Conservation (phyloP, 2,113 vertebrate species). For the Callopanchax toddi region DNA sequence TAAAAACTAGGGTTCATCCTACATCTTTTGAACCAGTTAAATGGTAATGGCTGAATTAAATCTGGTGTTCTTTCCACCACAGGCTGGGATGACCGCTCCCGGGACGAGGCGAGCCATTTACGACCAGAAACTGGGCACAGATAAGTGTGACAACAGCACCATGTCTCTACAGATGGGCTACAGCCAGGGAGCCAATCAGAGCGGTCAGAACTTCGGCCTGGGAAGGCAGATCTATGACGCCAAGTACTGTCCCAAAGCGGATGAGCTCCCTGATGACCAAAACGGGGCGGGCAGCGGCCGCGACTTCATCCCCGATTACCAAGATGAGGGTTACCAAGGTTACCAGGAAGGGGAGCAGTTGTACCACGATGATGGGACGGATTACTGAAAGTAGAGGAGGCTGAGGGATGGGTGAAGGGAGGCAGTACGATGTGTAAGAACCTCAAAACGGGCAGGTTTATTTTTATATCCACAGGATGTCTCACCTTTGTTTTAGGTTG, state of each 20-base stretch:
- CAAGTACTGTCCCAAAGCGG: constrained; percentile 89
- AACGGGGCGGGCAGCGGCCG: constrained; percentile 47
- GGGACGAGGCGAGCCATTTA: constrained; percentile 95
- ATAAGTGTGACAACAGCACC: constrained; percentile 93
- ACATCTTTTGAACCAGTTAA: too few relatives aligned
- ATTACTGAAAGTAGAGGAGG: constrained; percentile 49
- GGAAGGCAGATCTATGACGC: constrained; percentile 94
- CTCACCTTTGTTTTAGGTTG: constrained; percentile 15
- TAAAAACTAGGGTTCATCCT: too few relatives aligned
- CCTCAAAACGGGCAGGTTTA: constrained; percentile 36
- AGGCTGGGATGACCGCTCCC: constrained; percentile 95
- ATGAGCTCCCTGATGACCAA: constrained; percentile 52
- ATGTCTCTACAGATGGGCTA: constrained; percentile 97
- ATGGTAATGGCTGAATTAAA: background rate
- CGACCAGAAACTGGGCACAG: constrained; percentile 86
- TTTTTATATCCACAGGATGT: constrained; percentile 47
- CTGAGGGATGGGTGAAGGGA: constrained; percentile 15
- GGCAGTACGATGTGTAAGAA: too few relatives aligned
- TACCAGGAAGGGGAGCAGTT: constrained; percentile 78
- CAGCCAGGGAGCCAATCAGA: constrained; percentile 90
- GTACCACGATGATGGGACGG: constrained; percentile 63
- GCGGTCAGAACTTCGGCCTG: constrained; percentile 91
- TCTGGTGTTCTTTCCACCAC: background rate
- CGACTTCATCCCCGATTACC: constrained; percentile 68
- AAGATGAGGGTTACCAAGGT: constrained; percentile 81